These are phyloP conservation scores for Vollenhovia emeryi DNA, from an alignment of 1,140 invertebrate species.

Conservation along the genomic window DNA sequence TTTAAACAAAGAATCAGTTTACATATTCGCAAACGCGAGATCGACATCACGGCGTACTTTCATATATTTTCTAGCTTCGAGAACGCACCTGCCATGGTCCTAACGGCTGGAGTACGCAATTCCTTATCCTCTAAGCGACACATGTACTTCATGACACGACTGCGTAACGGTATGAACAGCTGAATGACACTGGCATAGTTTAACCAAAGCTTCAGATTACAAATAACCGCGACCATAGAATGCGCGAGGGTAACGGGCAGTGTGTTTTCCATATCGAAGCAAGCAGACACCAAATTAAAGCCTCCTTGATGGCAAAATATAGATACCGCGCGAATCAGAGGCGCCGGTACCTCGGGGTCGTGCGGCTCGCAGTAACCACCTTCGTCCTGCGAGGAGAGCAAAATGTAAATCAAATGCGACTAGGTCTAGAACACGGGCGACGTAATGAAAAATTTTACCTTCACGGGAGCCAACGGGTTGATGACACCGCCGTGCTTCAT, in stretches of 20 bases:
- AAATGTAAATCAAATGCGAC: too few relatives aligned
- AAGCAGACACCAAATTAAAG: constrained; percentile 93
- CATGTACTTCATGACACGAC: constrained; percentile 96
- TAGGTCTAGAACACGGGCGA: neutral
- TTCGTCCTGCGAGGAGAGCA: constrained; percentile 77
- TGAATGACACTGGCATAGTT: constrained; percentile 95
- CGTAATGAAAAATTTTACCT: constrained; percentile 72
- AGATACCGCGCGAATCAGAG: constrained; percentile 94
- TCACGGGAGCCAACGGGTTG: constrained; percentile 81
- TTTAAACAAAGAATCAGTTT: neutral
- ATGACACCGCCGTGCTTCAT: constrained; percentile 91
- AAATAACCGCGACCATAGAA: constrained; percentile 95
- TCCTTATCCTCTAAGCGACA: constrained; percentile 96
- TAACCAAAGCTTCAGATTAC: constrained; percentile 97
- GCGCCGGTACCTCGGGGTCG: constrained; percentile 96
- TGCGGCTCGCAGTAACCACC: constrained; percentile 94
- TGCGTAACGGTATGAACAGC: constrained; percentile 93
- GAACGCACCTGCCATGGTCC: constrained; percentile 93
- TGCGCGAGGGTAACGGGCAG: constrained; percentile 95
- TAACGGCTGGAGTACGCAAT: constrained; percentile 92
- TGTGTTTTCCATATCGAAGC: constrained; percentile 92
- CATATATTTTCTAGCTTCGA: constrained; percentile 1
- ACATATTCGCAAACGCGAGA: neutral
- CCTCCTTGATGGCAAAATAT: constrained; percentile 96
- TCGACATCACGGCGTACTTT: neutral